Conservation (phyloP, 1,140 invertebrate species). For the Microplitis demolitor region DNA sequence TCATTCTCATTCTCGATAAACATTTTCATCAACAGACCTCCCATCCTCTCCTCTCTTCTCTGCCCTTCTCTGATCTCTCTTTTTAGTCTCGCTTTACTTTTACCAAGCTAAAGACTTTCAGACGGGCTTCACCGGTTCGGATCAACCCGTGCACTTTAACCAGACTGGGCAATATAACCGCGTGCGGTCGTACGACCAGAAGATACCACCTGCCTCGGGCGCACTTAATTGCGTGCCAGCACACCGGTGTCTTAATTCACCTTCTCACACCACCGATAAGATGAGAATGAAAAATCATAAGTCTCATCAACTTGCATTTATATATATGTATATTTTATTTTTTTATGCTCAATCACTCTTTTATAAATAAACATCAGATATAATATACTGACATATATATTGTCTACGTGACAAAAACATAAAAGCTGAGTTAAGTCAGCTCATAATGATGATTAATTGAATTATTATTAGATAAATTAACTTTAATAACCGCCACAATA, state of each 20-base stretch:
- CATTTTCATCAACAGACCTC: not conserved
- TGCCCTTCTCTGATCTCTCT: too few relatives aligned
- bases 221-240: conserved; percentile 3
- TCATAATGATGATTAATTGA: too few relatives aligned
- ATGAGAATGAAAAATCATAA: not conserved
- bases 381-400: too few relatives aligned
- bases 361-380: too few relatives aligned
- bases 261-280: not conserved
- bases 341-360: too few relatives aligned
- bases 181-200: not conserved
- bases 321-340: too few relatives aligned
- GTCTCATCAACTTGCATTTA: too few relatives aligned
- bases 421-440: not conserved
- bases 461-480: too few relatives aligned
- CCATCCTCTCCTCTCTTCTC: not conserved
- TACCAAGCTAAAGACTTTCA: too few relatives aligned
- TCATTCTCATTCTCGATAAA: not conserved
- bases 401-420: too few relatives aligned
- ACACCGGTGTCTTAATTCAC: conserved; percentile 5
- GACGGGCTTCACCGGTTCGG: not conserved
- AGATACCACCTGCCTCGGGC: conserved; percentile 6
- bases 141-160: not conserved
- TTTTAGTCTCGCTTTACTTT: too few relatives aligned
- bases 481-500: too few relatives aligned
- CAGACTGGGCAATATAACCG: not conserved